These are phyloP conservation scores for Caenorhabditis uteleia DNA, from an alignment of 2,888 invertebrate genomes.

Conservation along the genomic window DNA sequence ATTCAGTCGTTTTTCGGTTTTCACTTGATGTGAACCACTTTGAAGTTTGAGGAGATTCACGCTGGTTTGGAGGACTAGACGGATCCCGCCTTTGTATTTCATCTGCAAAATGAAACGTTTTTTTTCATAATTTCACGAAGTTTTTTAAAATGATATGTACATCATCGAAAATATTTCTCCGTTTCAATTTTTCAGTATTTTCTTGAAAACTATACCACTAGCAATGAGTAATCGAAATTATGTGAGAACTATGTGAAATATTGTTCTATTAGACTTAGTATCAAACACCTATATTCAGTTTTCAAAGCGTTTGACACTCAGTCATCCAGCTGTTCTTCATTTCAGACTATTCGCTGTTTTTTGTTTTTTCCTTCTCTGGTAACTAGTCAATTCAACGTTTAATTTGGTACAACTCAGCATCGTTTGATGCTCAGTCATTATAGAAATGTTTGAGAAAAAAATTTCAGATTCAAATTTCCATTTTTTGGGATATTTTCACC, in stretches of 20 bases:
- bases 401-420: no score
- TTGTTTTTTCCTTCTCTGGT: no score
- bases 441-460: constrained; percentile 3
- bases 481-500: not conserved
- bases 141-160: constrained; percentile 1
- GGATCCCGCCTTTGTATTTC: constrained; percentile 76
- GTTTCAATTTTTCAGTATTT: no score
- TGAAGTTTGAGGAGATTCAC: constrained; percentile 81
- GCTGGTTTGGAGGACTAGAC: constrained; percentile 86
- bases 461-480: not conserved
- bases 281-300: no score
- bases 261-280: no score
- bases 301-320: no score
- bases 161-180: not conserved
- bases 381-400: no score
- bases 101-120: constrained; percentile 42
- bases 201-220: no score
- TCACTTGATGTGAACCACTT: constrained; percentile 37
- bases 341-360: no score
- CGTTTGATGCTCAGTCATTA: not conserved
- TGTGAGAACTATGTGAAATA: no score
- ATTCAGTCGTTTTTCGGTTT: constrained; percentile 38
- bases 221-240: no score
- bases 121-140: not conserved
- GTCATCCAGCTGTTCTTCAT: no score